Base-by-base conservation (phyloP, 2,113 vertebrate genomes). In the Meleagris gallopavo region DNA sequence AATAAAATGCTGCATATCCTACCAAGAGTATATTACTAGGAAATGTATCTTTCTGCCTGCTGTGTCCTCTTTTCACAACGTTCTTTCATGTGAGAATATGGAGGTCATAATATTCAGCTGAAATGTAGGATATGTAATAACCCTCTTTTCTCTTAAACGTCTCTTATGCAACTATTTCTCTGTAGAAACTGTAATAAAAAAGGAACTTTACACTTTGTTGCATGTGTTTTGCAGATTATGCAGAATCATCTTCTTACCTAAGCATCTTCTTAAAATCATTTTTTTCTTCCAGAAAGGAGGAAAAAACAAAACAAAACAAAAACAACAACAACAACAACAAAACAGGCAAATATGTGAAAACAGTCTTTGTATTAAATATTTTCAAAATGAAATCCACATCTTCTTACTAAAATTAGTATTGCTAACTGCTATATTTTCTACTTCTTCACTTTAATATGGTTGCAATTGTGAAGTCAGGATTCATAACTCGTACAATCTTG, bases 271-370 rank as follows among this genome's bases (percentile, higher is more conserved):
- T 9, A 65, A 84, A 91, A 52, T 52, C 19, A 43, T 62, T 17
- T 13, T 65, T 82, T 57, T 18, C 10, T 72, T 87, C 3, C 25
- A 40, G 61, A 45, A 72, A 60, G 10, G 19, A 14, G 30, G 79
- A 69, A 75, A 43, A 2, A 57, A 55, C 29, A 30, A 32, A 2
- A 40, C 9, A 43, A 43, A 43, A 16, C 41, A 43, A 43, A 43
- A 11, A 40, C n/a, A n/a, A n/a, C n/a, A 40, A 13, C 40, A 2
- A 40, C 4, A 43, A 43, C 15, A 16, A 15, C 15, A 13, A 41
- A 43, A 17, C 17, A 67, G 16, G 6, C 6, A 80, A 83, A 50
- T 0, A 38, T 27, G 2, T 3, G 32, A 46, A 58, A 4, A 0
- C 5, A 21, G 10, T 60, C 4, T 1, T 69, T 67, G 66, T 41